phyloP scores from a whole-genome alignment of 2,888 invertebrate genomes.

The Cacoxenus indagator region DNA sequence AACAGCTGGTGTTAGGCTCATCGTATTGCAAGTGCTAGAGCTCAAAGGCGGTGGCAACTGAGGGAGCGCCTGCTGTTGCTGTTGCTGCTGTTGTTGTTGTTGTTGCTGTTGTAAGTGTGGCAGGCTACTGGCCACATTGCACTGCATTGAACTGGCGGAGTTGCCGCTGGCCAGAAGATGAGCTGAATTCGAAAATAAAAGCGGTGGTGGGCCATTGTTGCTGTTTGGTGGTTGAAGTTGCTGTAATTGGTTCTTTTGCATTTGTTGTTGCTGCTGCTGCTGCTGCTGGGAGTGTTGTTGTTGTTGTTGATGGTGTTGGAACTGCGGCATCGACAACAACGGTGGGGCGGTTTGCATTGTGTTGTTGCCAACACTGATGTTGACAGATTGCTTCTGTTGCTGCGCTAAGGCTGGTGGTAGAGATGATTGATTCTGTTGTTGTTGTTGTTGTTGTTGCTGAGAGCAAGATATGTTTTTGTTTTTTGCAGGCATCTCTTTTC shows the following conservation, averaged over 20 bases:
- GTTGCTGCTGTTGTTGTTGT: constrained; percentile 23
- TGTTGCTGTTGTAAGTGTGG: constrained; percentile 35
- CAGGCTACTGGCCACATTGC: too few species aligned
- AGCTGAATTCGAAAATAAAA: constrained; percentile 51
- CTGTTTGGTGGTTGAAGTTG: constrained; percentile 25
- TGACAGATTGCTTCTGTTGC: neutral
- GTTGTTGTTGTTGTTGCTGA: constrained; percentile 32
- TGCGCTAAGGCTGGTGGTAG: neutral
- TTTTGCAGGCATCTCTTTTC: too few species aligned
- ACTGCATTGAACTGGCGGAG: constrained; percentile 37
- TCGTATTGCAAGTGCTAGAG: constrained; percentile 24
- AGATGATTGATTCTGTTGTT: constrained; percentile 23
- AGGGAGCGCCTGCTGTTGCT: constrained; percentile 35
- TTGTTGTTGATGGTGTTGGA: constrained; percentile 37
- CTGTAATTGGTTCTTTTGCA: constrained; percentile 10
- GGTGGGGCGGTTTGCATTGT: neutral
- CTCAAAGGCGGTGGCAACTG: constrained; percentile 34
- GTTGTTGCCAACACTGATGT: neutral
- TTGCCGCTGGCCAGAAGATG: constrained; percentile 44
- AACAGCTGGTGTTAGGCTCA: constrained; percentile 26
- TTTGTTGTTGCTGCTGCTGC: constrained; percentile 26
- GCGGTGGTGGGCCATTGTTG: constrained; percentile 58
- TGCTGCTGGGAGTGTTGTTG: constrained; percentile 39
- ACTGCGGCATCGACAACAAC: constrained; percentile 33
- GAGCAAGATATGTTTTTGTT: too few species aligned